A percentile compares a stretch with the other conserved stretches of the same genome.
Evolutionary conservation across 2,113 vertebrate species (phyloP).

Genomic region (Microcebus griseorufus): DNA sequence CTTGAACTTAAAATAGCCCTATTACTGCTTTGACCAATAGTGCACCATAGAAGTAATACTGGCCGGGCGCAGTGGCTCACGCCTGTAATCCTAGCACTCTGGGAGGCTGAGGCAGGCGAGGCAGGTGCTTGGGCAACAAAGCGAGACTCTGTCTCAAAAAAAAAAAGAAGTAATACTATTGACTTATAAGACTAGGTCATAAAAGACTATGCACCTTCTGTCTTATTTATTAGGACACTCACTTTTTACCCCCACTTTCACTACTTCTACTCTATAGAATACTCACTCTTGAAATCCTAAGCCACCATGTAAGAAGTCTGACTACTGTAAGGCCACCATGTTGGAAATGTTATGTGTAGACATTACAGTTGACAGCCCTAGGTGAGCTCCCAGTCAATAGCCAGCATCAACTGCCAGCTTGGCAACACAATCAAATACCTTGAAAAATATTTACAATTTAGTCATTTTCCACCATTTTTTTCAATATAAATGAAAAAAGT

Average conservation of each 20-base stretch:
- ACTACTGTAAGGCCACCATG: not conserved
- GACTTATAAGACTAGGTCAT: not conserved
- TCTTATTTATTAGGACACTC: not conserved
- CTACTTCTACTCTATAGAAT: not conserved
- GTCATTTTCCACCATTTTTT: not conserved
- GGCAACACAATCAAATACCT: not conserved
- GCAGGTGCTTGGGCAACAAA: too few relatives aligned
- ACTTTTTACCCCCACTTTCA: not conserved
- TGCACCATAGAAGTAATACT: not conserved
- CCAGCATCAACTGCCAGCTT: not conserved
- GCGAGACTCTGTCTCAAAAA: too few relatives aligned
- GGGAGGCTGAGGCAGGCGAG: too few relatives aligned
- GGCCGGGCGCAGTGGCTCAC: too few relatives aligned
- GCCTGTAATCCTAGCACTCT: too few relatives aligned
- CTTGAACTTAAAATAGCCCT: not conserved
- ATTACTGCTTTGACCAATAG: conserved; percentile 1
- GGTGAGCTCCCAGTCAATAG: not conserved
- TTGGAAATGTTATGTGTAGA: not conserved
- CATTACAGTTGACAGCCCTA: not conserved
- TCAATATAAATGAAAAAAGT: not conserved
- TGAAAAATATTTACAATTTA: conserved; percentile 12
- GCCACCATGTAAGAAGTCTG: not conserved
- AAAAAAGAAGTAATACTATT: not conserved
- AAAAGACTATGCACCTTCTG: not conserved
- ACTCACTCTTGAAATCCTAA: not conserved